phyloP scores from a whole-genome alignment of 2,888 invertebrate species.

The Balanococcus diminutus region DNA sequence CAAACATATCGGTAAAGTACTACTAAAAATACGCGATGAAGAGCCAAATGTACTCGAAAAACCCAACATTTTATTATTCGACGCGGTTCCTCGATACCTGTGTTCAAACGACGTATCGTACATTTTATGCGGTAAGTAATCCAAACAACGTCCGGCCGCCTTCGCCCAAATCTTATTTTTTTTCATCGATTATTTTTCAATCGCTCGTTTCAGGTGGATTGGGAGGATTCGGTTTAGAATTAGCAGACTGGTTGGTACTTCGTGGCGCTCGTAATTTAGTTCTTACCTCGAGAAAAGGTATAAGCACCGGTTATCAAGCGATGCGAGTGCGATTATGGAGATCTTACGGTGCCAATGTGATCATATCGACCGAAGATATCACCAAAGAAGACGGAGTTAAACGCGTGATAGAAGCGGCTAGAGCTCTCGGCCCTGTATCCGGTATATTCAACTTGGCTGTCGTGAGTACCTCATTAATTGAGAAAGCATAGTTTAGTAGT shows the following conservation, averaged over 20 bases:
- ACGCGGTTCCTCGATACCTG: too few relatives aligned
- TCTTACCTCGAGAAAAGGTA: conserved; percentile 67
- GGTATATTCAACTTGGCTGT: conserved; percentile 92
- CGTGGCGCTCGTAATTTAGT: conserved; percentile 66
- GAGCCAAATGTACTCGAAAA: conserved; percentile 60
- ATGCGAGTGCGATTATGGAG: conserved; percentile 69
- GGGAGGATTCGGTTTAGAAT: conserved; percentile 69
- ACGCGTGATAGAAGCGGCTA: conserved; percentile 71
- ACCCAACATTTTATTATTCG: conserved; percentile 58
- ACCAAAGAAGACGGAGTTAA: conserved; percentile 74
- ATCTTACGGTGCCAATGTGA: conserved; percentile 71
- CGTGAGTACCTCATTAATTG: conserved; percentile 62
- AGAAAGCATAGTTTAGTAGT: too few relatives aligned
- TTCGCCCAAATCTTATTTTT: too few relatives aligned
- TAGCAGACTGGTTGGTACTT: conserved; percentile 67
- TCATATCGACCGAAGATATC: conserved; percentile 75
- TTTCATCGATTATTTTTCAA: not conserved
- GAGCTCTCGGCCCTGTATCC: conserved; percentile 72
- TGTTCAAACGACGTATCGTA: too few relatives aligned
- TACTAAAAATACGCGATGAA: conserved; percentile 65
- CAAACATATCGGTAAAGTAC: conserved; percentile 82
- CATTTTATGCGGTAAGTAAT: too few relatives aligned
- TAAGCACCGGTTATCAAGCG: conserved; percentile 67
- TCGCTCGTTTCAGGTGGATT: conserved; percentile 62
- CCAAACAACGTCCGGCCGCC: too few relatives aligned